Conservation (phyloP, 2,888 invertebrate species). For the Leptura quadrifasciata region DNA sequence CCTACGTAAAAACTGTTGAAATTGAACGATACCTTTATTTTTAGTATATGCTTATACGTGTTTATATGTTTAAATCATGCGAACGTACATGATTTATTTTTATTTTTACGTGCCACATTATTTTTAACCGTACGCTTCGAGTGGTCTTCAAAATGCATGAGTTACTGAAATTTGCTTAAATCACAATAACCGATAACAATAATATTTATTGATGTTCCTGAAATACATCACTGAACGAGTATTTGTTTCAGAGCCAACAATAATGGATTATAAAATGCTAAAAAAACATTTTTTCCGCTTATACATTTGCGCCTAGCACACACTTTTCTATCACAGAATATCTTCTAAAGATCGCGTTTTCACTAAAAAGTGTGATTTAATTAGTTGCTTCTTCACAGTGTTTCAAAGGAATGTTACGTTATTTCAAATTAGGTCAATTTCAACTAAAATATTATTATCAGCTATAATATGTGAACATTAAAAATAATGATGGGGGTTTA, state of each 20-base stretch:
- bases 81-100: conserved; percentile 38
- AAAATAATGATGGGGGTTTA: no score
- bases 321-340: no score
- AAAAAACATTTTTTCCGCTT: neutral
- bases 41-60: conserved; percentile 32
- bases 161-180: conserved; percentile 17
- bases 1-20: conserved; percentile 19
- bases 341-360: no score
- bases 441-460: no score
- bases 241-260: conserved; percentile 13
- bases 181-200: conserved; percentile 26
- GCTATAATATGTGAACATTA: no score
- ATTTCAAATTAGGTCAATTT: no score
- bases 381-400: no score
- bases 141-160: conserved; percentile 24
- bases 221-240: conserved; percentile 17
- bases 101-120: conserved; percentile 35
- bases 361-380: no score
- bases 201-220: conserved; percentile 13
- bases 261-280: neutral
- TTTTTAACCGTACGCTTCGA: conserved; percentile 31
- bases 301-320: no score
- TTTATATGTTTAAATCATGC: conserved; percentile 31
- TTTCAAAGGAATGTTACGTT: no score
- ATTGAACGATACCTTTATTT: conserved; percentile 34